Percentiles rank a stretch among this genome's conserved stretches.
phyloP scores from a whole-genome alignment of 2,888 invertebrate species.

The Dryobotodes eremita region DNA sequence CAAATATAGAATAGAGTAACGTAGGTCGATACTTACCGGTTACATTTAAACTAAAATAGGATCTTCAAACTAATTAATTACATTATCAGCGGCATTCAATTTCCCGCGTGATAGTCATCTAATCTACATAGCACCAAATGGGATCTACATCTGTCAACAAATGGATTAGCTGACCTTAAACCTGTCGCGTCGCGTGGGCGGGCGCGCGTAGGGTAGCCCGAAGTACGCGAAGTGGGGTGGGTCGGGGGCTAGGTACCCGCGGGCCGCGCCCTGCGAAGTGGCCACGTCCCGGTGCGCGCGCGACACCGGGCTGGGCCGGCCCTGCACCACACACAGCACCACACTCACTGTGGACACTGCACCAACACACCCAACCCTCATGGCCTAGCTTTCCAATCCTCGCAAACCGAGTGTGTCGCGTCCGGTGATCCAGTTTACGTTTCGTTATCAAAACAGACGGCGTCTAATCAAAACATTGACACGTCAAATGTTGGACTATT shows the following conservation, averaged over 20 bases:
- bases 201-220: conserved; percentile 85
- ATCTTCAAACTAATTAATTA: conserved; percentile 40
- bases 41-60: conserved; percentile 3
- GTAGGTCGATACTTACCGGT: neutral
- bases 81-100: conserved; percentile 41
- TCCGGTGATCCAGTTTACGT: conserved; percentile 39
- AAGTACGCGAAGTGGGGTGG: conserved; percentile 83
- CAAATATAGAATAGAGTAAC: neutral
- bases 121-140: conserved; percentile 68
- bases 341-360: conserved; percentile 51
- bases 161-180: conserved; percentile 83
- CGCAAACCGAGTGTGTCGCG: conserved; percentile 25
- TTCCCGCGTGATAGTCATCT: conserved; percentile 69
- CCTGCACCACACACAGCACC: conserved; percentile 54
- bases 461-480: conserved; percentile 58
- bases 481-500: conserved; percentile 51
- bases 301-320: conserved; percentile 52
- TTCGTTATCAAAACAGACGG: conserved; percentile 62
- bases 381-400: conserved; percentile 34
- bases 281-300: conserved; percentile 78
- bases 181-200: conserved; percentile 76
- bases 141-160: conserved; percentile 73
- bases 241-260: conserved; percentile 79
- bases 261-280: conserved; percentile 80
- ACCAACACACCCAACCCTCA: conserved; percentile 36